phyloP scores from a whole-genome alignment of 1,140 invertebrate species.

The Bombus terrestris region DNA sequence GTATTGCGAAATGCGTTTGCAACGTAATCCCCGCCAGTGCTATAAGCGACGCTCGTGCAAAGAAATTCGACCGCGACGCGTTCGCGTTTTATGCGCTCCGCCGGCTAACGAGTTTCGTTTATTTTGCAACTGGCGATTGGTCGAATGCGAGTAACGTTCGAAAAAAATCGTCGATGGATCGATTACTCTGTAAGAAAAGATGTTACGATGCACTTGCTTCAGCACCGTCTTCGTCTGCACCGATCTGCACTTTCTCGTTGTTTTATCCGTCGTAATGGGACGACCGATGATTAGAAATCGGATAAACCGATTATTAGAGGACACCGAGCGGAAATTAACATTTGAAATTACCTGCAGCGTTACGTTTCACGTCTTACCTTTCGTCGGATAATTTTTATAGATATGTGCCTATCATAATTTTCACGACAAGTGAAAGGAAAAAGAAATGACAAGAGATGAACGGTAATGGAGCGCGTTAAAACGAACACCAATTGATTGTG shows the following conservation, averaged over 20 bases:
- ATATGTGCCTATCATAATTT: no score
- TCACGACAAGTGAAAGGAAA: no score
- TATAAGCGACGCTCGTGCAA: slow-evolving; percentile 3
- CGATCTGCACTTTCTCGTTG: neutral
- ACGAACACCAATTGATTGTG: no score
- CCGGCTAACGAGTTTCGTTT: slow-evolving; percentile 33
- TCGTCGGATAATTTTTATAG: no score
- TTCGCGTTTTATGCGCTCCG: slow-evolving; percentile 17
- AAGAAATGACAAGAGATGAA: no score
- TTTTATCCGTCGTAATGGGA: neutral
- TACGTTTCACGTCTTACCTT: neutral
- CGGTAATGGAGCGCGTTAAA: no score
- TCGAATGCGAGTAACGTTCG: neutral
- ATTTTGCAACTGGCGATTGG: neutral
- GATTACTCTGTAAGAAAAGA: neutral
- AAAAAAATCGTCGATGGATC: neutral
- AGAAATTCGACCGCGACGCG: slow-evolving; percentile 21
- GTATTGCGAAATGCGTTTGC: slow-evolving; percentile 10
- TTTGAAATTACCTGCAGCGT: no score
- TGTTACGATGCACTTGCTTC: neutral
- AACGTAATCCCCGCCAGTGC: neutral
- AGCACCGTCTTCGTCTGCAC: no score
- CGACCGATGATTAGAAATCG: slow-evolving; percentile 1
- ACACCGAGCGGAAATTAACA: neutral
- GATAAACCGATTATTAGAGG: neutral